phyloP scores from a whole-genome alignment of 2,113 vertebrate genomes.

The Machaerirhynchus nigripectus region DNA sequence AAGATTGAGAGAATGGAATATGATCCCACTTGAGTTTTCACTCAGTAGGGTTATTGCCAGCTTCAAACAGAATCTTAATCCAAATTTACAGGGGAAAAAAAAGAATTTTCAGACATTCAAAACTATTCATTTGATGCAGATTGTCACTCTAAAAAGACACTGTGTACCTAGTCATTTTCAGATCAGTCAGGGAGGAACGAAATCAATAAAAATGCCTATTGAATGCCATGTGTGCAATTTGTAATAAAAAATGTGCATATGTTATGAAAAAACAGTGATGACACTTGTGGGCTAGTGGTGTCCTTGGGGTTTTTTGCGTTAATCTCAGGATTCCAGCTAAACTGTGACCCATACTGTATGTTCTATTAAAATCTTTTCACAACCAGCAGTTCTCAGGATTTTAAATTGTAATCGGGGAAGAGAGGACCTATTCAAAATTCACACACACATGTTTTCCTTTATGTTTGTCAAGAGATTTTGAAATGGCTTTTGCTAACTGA shows the following conservation, averaged over 20 bases:
- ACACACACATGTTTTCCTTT: not conserved
- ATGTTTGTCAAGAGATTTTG: constrained; percentile 31
- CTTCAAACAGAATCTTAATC: not conserved
- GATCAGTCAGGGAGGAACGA: not conserved
- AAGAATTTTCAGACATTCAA: not conserved
- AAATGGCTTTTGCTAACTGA: constrained; percentile 36
- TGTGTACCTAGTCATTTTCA: not conserved
- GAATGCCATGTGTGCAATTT: not conserved
- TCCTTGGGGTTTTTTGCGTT: not conserved
- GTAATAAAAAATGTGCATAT: not conserved
- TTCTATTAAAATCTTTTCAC: not conserved
- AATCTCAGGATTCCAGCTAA: not conserved
- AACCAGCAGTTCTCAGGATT: not conserved
- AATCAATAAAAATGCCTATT: not conserved
- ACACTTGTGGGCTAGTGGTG: not conserved
- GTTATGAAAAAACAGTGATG: not conserved
- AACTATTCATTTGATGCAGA: not conserved
- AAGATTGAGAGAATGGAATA: not conserved
- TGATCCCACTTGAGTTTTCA: not conserved
- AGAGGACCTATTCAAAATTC: not conserved
- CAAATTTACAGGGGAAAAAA: not conserved
- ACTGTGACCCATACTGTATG: not conserved
- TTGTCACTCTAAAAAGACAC: not conserved
- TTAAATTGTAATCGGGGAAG: not conserved
- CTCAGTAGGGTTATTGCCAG: not conserved